Evolutionary conservation across 1,140 invertebrate species (phyloP).

Genomic region (Drosophila kohkoa): DNA sequence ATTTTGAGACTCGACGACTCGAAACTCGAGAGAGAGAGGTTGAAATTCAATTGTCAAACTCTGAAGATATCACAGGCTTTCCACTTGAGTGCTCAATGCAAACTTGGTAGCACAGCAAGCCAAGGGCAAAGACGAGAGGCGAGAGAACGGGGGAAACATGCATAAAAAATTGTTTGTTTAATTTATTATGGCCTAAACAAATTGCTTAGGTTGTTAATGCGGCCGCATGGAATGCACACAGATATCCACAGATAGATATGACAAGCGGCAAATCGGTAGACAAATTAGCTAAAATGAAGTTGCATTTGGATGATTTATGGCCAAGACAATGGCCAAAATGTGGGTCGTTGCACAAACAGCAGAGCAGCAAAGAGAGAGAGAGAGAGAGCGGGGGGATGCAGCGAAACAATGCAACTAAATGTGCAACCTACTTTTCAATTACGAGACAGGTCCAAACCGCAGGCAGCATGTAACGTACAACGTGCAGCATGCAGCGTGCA

Average conservation of each 20-base stretch:
- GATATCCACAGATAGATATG: slow-evolving; percentile 17
- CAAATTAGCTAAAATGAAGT: slow-evolving; percentile 65
- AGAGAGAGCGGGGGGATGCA: too few relatives aligned
- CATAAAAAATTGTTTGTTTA: slow-evolving; percentile 61
- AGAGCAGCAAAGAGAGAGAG: not conserved
- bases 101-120: slow-evolving; percentile 10
- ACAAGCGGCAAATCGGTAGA: slow-evolving; percentile 56
- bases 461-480: slow-evolving; percentile 6
- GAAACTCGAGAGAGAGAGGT: slow-evolving; percentile 26
- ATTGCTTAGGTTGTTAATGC: slow-evolving; percentile 62
- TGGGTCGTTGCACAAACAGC: slow-evolving; percentile 54
- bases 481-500: slow-evolving; percentile 16
- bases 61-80: slow-evolving; percentile 76
- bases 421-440: slow-evolving; percentile 80
- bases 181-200: slow-evolving; percentile 68
- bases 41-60: slow-evolving; percentile 78
- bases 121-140: not conserved
- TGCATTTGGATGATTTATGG: slow-evolving; percentile 59
- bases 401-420: slow-evolving; percentile 66
- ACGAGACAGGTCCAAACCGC: slow-evolving; percentile 42
- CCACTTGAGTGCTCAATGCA: slow-evolving; percentile 56
- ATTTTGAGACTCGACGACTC: slow-evolving; percentile 2
- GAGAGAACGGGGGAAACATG: not conserved
- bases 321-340: slow-evolving; percentile 44
- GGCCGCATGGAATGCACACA: slow-evolving; percentile 9